phyloP scores from a whole-genome alignment of 64 coral and sea anemone genomes.

The Exaiptasia diaphana region DNA sequence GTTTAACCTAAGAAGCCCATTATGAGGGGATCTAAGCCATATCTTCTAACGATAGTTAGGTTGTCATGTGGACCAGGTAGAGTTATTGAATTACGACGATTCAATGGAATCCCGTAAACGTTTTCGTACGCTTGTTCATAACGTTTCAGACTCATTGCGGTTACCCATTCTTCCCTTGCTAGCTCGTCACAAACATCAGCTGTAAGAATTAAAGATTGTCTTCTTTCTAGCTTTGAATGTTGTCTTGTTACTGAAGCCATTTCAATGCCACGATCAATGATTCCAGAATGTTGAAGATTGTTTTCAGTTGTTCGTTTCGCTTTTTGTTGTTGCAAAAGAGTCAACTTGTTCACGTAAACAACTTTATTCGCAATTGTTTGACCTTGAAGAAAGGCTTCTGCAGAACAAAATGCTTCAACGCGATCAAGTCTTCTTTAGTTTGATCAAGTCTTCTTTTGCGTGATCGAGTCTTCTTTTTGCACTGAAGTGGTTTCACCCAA shows the following conservation, averaged over 20 bases:
- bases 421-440: no score
- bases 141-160: not conserved
- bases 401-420: no score
- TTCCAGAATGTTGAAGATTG: no score
- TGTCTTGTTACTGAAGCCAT: not conserved
- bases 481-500: no score
- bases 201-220: not conserved
- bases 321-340: no score
- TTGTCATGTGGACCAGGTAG: not conserved
- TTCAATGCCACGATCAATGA: not conserved
- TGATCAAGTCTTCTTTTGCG: no score
- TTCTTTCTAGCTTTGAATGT: not conserved
- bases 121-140: slow-evolving; percentile 10
- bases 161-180: not conserved
- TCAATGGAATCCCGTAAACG: not conserved
- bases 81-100: not conserved
- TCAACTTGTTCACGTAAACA: no score
- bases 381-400: no score
- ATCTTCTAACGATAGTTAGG: not conserved
- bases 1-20: slow-evolving; percentile 3
- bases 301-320: no score
- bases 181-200: not conserved
- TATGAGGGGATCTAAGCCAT: not conserved
- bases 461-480: no score
- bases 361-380: no score